Conservation (phyloP, 35 echinoderm and acorn worm genomes). For the Eucidaris tribuloides region DNA sequence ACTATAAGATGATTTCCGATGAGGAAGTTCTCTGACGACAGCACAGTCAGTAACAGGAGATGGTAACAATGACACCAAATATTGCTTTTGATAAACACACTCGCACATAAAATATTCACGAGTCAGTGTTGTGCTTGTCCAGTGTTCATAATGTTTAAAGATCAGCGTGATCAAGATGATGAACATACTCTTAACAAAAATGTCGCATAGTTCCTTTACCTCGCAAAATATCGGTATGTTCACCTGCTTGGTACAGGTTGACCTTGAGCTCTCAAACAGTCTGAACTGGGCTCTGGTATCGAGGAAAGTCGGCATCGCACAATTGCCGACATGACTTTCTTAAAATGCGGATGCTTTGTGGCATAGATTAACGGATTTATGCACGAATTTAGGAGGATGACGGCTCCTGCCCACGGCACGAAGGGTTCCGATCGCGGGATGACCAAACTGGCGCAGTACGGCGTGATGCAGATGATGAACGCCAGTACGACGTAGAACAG, state of each 20-base stretch:
- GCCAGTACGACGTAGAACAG: conserved; percentile 83
- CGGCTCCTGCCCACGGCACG: conserved; percentile 71
- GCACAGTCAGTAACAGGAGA: too few relatives aligned
- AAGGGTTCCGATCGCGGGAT: conserved; percentile 78
- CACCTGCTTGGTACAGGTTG: conserved; percentile 1
- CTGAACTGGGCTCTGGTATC: conserved; percentile 76
- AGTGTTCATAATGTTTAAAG: too few relatives aligned
- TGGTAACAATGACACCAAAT: too few relatives aligned
- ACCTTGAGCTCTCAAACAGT: conserved; percentile 57
- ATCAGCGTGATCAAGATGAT: too few relatives aligned
- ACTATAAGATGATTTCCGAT: too few relatives aligned
- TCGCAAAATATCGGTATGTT: too few relatives aligned
- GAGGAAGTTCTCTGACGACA: too few relatives aligned
- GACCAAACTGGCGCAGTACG: conserved; percentile 78
- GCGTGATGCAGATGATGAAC: conserved; percentile 79
- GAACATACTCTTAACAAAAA: too few relatives aligned
- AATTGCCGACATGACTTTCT: conserved; percentile 73
- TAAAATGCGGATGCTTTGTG: conserved; percentile 92
- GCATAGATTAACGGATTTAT: conserved; percentile 86
- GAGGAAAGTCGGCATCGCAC: conserved; percentile 45
- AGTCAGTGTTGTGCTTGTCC: too few relatives aligned
- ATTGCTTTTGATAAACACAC: too few relatives aligned
- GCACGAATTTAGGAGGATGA: conserved; percentile 78
- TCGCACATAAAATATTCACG: too few relatives aligned
- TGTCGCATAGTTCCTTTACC: too few relatives aligned